Percentiles rank a stretch among this genome's conserved stretches.
phyloP scores from a whole-genome alignment of 2,888 invertebrate genomes.

The Trichogramma dendrolimi region DNA sequence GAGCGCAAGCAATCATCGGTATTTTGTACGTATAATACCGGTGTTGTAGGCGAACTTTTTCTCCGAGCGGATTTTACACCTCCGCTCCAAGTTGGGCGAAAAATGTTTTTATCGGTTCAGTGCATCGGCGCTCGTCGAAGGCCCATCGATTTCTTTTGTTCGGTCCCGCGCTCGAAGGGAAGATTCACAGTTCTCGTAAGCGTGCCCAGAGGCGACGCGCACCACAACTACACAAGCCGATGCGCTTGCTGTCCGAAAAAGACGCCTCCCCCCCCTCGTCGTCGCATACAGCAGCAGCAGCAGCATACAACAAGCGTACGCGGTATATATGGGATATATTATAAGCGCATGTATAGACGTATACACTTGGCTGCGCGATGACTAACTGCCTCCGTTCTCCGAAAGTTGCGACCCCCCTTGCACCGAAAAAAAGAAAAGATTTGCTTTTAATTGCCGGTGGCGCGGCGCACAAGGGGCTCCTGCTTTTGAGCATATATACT shows the following conservation, averaged over 20 bases:
- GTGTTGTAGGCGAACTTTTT: too few species aligned
- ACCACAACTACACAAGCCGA: neutral
- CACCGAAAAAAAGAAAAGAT: constrained; percentile 22
- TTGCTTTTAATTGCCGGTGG: constrained; percentile 25
- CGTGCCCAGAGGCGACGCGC: constrained; percentile 13
- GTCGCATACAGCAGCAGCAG: too few species aligned
- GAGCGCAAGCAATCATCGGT: too few species aligned
- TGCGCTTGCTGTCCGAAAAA: too few species aligned
- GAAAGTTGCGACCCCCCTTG: constrained; percentile 21
- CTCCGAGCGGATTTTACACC: too few species aligned
- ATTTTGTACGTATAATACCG: too few species aligned
- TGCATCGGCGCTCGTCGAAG: too few species aligned
- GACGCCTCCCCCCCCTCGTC: too few species aligned
- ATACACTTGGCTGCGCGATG: constrained; percentile 15
- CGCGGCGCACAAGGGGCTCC: neutral
- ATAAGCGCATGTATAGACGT: neutral
- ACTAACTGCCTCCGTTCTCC: constrained; percentile 30
- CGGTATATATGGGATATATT: neutral
- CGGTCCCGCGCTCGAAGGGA: constrained; percentile 33
- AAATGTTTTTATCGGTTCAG: too few species aligned
- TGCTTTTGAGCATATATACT: too few species aligned
- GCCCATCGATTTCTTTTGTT: constrained; percentile 32
- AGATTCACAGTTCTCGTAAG: constrained; percentile 39
- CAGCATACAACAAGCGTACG: too few species aligned
- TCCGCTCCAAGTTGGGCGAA: too few species aligned